Percentiles rank a stretch among this genome's conserved stretches.
Conservation (phyloP, 2,888 invertebrate species). For the Labia minor region DNA sequence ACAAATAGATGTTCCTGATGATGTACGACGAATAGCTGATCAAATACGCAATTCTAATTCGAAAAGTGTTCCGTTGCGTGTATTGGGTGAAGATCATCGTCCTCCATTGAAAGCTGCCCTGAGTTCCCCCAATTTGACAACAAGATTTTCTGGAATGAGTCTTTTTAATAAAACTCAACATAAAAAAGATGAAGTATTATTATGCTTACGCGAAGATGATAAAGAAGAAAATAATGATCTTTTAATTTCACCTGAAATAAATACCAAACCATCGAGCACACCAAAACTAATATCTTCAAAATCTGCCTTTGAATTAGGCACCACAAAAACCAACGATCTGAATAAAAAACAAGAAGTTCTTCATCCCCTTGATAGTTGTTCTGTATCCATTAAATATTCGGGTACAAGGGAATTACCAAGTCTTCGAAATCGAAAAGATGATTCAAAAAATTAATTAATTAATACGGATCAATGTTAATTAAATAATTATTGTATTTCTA, state of each 20-base stretch:
- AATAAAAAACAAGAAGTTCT: not conserved
- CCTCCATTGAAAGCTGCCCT: conserved; percentile 35
- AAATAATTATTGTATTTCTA: no score
- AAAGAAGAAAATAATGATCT: conserved; percentile 29
- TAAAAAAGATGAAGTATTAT: conserved; percentile 31
- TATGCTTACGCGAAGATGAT: conserved; percentile 8
- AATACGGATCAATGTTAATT: no score
- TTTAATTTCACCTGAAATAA: conserved; percentile 24
- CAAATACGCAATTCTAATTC: conserved; percentile 45
- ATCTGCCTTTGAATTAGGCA: conserved; percentile 29
- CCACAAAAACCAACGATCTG: conserved; percentile 20
- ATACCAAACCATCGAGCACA: conserved; percentile 17
- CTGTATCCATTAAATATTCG: not conserved
- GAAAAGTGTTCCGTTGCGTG: not conserved
- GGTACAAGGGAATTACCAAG: conserved; percentile 4
- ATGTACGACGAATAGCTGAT: conserved; percentile 61
- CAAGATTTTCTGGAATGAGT: conserved; percentile 29
- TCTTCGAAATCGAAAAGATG: not conserved
- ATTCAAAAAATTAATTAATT: not conserved
- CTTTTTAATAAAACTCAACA: not conserved
- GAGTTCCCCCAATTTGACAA: conserved; percentile 37
- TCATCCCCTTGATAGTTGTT: not conserved
- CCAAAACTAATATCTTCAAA: conserved; percentile 28
- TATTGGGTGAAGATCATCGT: not conserved
- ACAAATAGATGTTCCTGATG: conserved; percentile 58